phyloP scores from a whole-genome alignment of 2,797 vertebrate genomes.

The Tokudaia tokunoshimensis region DNA sequence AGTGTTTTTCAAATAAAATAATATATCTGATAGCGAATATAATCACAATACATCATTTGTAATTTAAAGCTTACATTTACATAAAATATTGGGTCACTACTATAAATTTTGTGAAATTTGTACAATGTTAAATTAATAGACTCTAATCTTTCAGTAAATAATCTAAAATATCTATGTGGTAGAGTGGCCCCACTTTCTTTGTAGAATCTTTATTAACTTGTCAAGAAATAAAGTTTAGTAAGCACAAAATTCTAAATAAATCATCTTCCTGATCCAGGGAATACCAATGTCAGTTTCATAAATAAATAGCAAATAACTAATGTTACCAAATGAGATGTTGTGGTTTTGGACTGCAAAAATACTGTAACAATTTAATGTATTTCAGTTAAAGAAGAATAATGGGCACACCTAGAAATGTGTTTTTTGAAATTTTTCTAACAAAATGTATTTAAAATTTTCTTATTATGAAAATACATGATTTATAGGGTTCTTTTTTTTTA shows the following conservation, averaged over 20 bases:
- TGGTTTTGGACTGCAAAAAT: not conserved
- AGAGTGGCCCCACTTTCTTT: not conserved
- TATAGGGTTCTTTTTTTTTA: not conserved
- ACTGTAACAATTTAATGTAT: not conserved
- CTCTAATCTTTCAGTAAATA: not conserved
- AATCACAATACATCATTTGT: not conserved
- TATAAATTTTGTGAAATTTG: not conserved
- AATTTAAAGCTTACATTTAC: conserved; percentile 31
- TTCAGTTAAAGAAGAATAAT: not conserved
- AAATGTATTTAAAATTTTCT: not conserved
- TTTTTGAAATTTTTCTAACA: not conserved
- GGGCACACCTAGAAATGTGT: not conserved
- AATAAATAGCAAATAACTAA: not conserved
- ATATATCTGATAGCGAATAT: not conserved
- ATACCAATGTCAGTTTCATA: not conserved
- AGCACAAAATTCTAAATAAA: not conserved
- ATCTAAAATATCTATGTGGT: not conserved
- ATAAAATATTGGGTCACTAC: fast-evolving
- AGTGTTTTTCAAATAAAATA: conserved; percentile 22
- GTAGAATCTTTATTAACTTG: not conserved
- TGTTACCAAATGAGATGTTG: not conserved
- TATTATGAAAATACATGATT: not conserved
- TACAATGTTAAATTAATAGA: not conserved
- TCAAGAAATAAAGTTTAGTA: not conserved
- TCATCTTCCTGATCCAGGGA: not conserved